Conservation (phyloP, 2,888 invertebrate species). For the Hemicrepidius hirtus region DNA sequence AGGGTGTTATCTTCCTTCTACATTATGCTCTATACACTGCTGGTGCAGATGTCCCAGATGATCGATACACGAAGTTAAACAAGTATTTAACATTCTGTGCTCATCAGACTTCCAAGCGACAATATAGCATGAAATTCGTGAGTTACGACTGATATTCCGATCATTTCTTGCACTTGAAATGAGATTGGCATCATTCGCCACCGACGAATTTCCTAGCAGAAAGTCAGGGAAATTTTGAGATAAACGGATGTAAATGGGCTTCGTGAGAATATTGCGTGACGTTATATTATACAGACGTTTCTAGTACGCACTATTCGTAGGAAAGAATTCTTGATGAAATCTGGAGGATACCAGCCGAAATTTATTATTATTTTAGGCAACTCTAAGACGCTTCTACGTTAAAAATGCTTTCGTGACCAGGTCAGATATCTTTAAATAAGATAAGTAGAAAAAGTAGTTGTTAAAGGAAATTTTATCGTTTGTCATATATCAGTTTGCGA, state of each 20-base stretch:
- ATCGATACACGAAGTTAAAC: slow-evolving; percentile 9
- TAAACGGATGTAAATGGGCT: slow-evolving; percentile 23
- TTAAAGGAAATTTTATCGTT: too few relatives aligned
- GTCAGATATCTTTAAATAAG: background rate
- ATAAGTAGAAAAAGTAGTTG: too few relatives aligned
- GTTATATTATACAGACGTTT: background rate
- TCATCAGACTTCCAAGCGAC: slow-evolving; percentile 10
- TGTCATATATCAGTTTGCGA: too few relatives aligned
- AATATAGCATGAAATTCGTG: slow-evolving; percentile 5
- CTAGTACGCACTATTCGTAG: background rate
- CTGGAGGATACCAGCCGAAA: background rate
- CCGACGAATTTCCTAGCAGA: slow-evolving; percentile 19
- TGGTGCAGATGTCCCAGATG: background rate
- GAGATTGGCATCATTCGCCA: slow-evolving; percentile 12
- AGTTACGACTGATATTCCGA: slow-evolving; percentile 13
- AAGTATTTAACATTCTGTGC: slow-evolving; percentile 10
- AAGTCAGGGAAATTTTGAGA: slow-evolving; percentile 11
- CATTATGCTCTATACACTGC: slow-evolving; percentile 1
- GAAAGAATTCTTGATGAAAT: slow-evolving; percentile 6
- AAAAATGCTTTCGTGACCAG: background rate
- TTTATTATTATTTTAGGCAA: background rate
- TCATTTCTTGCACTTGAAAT: slow-evolving; percentile 21
- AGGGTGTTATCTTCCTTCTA: background rate
- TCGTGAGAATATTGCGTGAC: slow-evolving; percentile 19
- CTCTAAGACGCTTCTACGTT: background rate